Base-by-base conservation (phyloP, 2,113 vertebrate genomes). In the Nerophis lumbriciformis region DNA sequence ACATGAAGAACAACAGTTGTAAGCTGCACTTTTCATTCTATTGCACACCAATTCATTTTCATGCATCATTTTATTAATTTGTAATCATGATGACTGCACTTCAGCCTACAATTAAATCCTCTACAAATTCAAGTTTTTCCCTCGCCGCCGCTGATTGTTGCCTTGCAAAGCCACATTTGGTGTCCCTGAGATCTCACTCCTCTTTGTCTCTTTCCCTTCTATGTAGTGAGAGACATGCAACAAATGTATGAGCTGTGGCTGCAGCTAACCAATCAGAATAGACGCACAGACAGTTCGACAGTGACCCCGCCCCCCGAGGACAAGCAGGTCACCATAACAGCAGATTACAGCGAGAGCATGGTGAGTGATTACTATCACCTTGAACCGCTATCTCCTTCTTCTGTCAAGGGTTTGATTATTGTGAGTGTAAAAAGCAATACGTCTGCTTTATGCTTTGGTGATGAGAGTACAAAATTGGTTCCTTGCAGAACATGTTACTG, bases 1-100 rank as follows among this genome's bases (percentile, higher is more conserved):
- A 97, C 90, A 99, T 99, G 97, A 99, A 99, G 81, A 97, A 98
- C 84, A 99, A 97, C 82, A 97, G 94, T 90, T 91, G 97, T 99
- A 82, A 82, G 83, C 8, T 49, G n/a, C 44, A 8, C 53, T 4
- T 14, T 51, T 6, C 9, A 5, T 12, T 56, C 4, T n/a, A 39
- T 58, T 4, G 12, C 54, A 39, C 54, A 38, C 9, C 48, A 13
- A 14, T n/a, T 5, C 15, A 48, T 7, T 47, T 47, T 48, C 14
- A 48, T 48, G 12, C n/a, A 3, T 13, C 6, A 8, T 57, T 42
- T 16, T 2, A n/a, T 44, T 57, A 4, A 9, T 16, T 12, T 16
- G 1, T 14, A 42, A 6, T 9, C 1, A 13, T 15, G 53, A 35
- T 55, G 15, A 49, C 16, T 1, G 15, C 15, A 49, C 9, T 10